Evolutionary conservation across 2,888 invertebrate species (phyloP), one percentile per base, ranked within the genome.

Genomic region (Macrophya alboannulata): DNA sequence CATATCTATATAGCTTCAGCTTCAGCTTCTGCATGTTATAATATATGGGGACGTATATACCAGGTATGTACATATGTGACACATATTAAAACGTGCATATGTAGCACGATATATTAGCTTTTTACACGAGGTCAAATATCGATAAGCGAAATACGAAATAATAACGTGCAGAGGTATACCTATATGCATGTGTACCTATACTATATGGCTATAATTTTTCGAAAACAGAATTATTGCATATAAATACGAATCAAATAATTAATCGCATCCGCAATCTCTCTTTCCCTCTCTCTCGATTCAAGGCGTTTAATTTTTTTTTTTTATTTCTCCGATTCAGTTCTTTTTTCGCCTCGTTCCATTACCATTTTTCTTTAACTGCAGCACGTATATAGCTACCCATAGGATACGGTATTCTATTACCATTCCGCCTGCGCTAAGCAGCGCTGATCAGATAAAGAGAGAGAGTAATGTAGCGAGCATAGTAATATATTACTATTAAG

Each of bases 301-400:
- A 25, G 62, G 10, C 21, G 25, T 62, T 5, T 62, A 21, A 62
- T 62, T 62, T 15, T 4, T 37, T 68, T 21, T 68, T 17, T 37
- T 37, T 74, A 8, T 74, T 15, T 81, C 68, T 68, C 31, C 48
- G 43, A 48, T 74, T 45, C 45, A 25, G 21, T 25, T 51, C 15
- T 31, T 3, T 31, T 31, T 10, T 89, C 86, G 85, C 89, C 89
- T 89, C 89, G 89, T 88, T 83, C 88, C 86, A 89, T 87, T 89
- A 88, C 88, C 87, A 87, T 88, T 88, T 86, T 84, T 88, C 51
- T 37, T 31, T 37, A 37, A 55, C 55, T 37, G 15, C 8, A 71
- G 1, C 5, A 31, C 68, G 9, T 31, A 68, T 31, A 68, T 31
- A n/a, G n/a, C n/a, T n/a, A n/a, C n/a, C n/a, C n/a, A 31, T n/a